Percentiles rank a stretch among this genome's conserved stretches.
phyloP scores from a whole-genome alignment of 2,888 invertebrate species.

The Campoplex nolae region DNA sequence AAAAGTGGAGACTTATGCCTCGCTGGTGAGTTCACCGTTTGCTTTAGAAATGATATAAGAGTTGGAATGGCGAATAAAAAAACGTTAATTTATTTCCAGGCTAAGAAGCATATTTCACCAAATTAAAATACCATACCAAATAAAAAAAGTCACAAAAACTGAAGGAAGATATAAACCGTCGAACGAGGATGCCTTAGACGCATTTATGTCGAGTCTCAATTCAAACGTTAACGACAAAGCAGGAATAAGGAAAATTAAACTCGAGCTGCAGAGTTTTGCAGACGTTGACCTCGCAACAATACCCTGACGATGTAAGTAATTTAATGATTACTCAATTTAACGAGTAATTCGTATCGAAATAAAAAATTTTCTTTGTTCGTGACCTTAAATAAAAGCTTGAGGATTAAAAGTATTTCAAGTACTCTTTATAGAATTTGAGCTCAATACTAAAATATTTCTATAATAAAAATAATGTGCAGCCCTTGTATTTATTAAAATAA shows the following conservation, averaged over 20 bases:
- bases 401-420: too few relatives aligned
- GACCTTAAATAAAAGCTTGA: not conserved
- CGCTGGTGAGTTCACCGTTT: slow-evolving; percentile 86
- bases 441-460: too few relatives aligned
- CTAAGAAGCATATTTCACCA: slow-evolving; percentile 86
- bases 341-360: not conserved
- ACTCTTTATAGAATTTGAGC: too few relatives aligned
- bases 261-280: slow-evolving; percentile 89
- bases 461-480: too few relatives aligned
- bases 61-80: not conserved
- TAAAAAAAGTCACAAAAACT: slow-evolving; percentile 84
- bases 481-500: not conserved
- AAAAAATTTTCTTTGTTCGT: not conserved
- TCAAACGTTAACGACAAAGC: slow-evolving; percentile 85
- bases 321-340: not conserved
- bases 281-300: slow-evolving; percentile 82
- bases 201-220: slow-evolving; percentile 91
- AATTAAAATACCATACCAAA: slow-evolving; percentile 86
- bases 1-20: slow-evolving; percentile 89
- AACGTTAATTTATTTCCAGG: slow-evolving; percentile 83
- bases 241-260: slow-evolving; percentile 88
- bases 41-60: not conserved
- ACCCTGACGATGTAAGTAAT: slow-evolving; percentile 53
- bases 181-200: slow-evolving; percentile 92
- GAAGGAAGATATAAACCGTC: slow-evolving; percentile 76